These are phyloP conservation scores for Cotesia glomerata DNA, from an alignment of 1,140 invertebrate genomes.

Conservation along the genomic window DNA sequence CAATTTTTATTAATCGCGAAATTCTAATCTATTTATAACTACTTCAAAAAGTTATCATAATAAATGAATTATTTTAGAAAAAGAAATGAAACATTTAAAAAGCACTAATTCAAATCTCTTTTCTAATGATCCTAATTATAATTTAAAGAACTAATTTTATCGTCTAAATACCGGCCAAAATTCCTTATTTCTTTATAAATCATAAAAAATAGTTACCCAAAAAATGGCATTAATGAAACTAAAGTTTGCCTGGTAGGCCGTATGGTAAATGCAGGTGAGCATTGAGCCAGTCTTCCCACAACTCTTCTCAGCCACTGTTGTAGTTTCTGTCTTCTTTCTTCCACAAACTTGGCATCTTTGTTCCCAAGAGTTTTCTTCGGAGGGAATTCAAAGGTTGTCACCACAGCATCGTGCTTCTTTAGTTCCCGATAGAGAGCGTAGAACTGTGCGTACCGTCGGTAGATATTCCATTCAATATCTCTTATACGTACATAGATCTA, in stretches of 20 bases:
- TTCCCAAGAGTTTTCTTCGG: conserved; percentile 91
- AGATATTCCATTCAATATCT: conserved; percentile 93
- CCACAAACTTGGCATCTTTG: conserved; percentile 68
- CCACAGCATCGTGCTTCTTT: conserved; percentile 80
- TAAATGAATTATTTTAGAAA: too few relatives aligned
- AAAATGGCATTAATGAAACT: conserved; percentile 78
- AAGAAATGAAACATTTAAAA: too few relatives aligned
- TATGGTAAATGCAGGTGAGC: conserved; percentile 73
- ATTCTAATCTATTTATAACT: too few relatives aligned
- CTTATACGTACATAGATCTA: conserved; percentile 83
- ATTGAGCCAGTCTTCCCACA: conserved; percentile 71
- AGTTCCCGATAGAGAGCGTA: conserved; percentile 80
- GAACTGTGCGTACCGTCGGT: conserved; percentile 90
- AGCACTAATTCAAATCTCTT: too few relatives aligned
- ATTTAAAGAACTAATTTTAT: too few relatives aligned
- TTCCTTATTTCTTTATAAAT: conserved; percentile 1
- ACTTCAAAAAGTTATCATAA: too few relatives aligned
- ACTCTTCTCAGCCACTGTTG: conserved; percentile 81
- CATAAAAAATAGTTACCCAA: conserved; percentile 68
- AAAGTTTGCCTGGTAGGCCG: conserved; percentile 75
- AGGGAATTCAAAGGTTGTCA: conserved; percentile 87
- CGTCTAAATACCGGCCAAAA: too few relatives aligned
- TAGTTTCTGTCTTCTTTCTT: conserved; percentile 62
- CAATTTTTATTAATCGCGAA: too few relatives aligned
- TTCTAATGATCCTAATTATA: too few relatives aligned